Percentiles rank a stretch among this genome's conserved stretches.
phyloP scores from a whole-genome alignment of 2,888 invertebrate genomes.

The Drosophila nigricruria region DNA sequence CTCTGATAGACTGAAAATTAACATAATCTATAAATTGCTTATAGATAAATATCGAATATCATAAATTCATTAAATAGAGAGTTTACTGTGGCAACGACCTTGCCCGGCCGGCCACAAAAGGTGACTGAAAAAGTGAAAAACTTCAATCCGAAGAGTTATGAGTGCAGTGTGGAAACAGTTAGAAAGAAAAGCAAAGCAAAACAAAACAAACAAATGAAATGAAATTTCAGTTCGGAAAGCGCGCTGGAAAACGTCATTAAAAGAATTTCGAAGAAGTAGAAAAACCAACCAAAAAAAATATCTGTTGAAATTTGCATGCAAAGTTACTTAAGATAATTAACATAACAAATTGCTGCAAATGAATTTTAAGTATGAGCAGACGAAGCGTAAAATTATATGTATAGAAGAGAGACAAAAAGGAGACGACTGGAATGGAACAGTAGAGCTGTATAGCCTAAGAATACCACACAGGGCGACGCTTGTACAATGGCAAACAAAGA shows the following conservation, averaged over 20 bases:
- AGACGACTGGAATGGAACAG: background rate
- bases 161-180: slow-evolving; percentile 25
- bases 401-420: background rate
- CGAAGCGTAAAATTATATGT: slow-evolving; percentile 52
- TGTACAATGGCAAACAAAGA: slow-evolving; percentile 13
- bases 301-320: slow-evolving; percentile 42
- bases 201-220: slow-evolving; percentile 14
- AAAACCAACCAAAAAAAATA: slow-evolving; percentile 5
- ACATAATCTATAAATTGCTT: slow-evolving; percentile 44
- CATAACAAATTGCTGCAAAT: slow-evolving; percentile 52
- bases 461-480: background rate
- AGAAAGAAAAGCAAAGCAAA: slow-evolving; percentile 14
- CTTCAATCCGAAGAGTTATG: slow-evolving; percentile 21
- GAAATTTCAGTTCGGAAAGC: slow-evolving; percentile 19
- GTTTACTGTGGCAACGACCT: slow-evolving; percentile 51
- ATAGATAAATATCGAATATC: slow-evolving; percentile 29
- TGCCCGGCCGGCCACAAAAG: slow-evolving; percentile 24
- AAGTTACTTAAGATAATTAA: slow-evolving; percentile 47
- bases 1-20: slow-evolving; percentile 41
- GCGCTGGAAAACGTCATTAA: slow-evolving; percentile 7
- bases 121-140: slow-evolving; percentile 34
- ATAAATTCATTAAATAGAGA: slow-evolving; percentile 26
- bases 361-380: slow-evolving; percentile 36
- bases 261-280: slow-evolving; percentile 16
- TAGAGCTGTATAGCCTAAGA: slow-evolving; percentile 2